Evolutionary conservation across 2,113 vertebrate species (phyloP).

Genomic region (Equus quagga): DNA sequence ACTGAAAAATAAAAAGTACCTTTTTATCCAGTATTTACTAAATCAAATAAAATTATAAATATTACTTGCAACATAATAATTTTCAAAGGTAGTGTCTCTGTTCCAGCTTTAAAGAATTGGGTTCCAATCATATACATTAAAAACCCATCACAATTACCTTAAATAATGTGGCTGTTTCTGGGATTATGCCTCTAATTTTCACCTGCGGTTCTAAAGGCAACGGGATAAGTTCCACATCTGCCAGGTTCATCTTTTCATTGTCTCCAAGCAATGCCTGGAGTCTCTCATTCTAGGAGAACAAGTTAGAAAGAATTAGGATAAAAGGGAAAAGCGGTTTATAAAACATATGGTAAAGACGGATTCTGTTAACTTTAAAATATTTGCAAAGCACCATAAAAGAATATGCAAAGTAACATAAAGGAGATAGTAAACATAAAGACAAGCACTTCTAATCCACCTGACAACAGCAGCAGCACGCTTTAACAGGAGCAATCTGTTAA

Average conservation of each 20-base stretch:
- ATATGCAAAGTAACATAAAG: background rate
- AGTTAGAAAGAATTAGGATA: constrained; percentile 48
- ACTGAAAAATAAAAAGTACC: background rate
- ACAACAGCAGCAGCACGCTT: background rate
- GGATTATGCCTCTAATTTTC: constrained; percentile 96
- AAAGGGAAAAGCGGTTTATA: background rate
- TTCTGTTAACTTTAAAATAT: background rate
- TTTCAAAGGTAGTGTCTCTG: background rate
- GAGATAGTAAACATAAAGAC: background rate
- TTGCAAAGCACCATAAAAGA: constrained; percentile 22
- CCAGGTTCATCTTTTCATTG: constrained; percentile 98
- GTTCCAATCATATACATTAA: background rate
- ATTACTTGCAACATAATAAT: background rate
- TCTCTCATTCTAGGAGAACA: constrained; percentile 92
- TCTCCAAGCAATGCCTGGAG: constrained; percentile 96
- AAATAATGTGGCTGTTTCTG: constrained; percentile 97
- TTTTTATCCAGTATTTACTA: background rate
- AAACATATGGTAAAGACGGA: background rate
- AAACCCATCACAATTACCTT: constrained; percentile 89
- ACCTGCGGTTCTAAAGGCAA: constrained; percentile 98
- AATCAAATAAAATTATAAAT: background rate
- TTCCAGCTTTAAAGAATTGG: constrained; percentile 32
- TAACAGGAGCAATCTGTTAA: background rate
- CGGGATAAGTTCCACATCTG: constrained; percentile 97
- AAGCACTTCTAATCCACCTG: background rate